phyloP scores from a whole-genome alignment of 2,888 invertebrate genomes.

The Marronus borbonicus region DNA sequence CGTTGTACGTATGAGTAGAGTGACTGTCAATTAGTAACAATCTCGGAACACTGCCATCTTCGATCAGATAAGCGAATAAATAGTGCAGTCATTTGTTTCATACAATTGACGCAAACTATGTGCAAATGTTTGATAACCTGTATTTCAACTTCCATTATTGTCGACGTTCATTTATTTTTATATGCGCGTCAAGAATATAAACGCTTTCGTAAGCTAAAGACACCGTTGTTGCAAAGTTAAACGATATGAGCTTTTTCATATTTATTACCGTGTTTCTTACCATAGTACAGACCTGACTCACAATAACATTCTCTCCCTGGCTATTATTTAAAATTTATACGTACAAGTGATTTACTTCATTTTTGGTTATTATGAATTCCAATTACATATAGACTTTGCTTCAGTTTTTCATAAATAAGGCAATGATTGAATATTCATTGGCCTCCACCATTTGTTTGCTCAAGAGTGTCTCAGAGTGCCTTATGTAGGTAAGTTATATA shows the following conservation, averaged over 20 bases:
- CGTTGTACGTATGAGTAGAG: constrained; percentile 11
- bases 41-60: constrained; percentile 62
- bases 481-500: too few species aligned
- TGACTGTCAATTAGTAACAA: constrained; percentile 59
- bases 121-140: constrained; percentile 69
- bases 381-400: background rate
- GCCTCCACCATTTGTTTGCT: too few species aligned
- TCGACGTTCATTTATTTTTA: constrained; percentile 61
- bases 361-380: background rate
- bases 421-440: too few species aligned
- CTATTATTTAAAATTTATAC: constrained; percentile 44
- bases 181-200: constrained; percentile 58
- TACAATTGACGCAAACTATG: constrained; percentile 68
- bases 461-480: too few species aligned
- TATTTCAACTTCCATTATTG: constrained; percentile 68
- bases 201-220: constrained; percentile 58
- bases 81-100: constrained; percentile 65
- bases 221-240: constrained; percentile 56
- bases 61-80: constrained; percentile 64
- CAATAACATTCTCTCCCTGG: constrained; percentile 20
- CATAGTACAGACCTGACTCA: constrained; percentile 25
- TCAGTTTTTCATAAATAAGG: too few species aligned
- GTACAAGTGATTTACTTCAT: background rate
- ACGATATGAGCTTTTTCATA: constrained; percentile 58
- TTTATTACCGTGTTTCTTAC: constrained; percentile 57